phyloP scores from a whole-genome alignment of 1,140 invertebrate species.

The Acromyrmex charruanus region DNA sequence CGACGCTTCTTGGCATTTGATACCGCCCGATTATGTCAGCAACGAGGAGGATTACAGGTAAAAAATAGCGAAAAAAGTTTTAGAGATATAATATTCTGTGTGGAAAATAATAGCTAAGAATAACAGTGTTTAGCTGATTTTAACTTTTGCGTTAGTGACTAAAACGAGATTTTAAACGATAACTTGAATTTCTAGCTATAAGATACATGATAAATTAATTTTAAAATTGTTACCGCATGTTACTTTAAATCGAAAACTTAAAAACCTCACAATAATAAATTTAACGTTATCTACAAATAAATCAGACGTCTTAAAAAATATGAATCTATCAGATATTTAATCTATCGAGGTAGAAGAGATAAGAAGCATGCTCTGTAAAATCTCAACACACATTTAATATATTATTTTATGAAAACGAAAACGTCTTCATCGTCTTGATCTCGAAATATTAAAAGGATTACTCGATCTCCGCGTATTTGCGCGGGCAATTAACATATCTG shows the following conservation, averaged over 20 bases:
- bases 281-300: conserved; percentile 22
- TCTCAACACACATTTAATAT: not conserved
- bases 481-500: conserved; percentile 66
- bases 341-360: not conserved
- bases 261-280: not conserved
- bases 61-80: not conserved
- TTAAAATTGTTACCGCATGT: not conserved
- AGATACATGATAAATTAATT: not conserved
- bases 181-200: not conserved
- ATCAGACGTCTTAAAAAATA: not conserved
- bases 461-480: not conserved
- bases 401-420: not conserved
- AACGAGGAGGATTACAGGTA: conserved; percentile 88
- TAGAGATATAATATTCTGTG: not conserved
- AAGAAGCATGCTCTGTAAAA: not conserved
- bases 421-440: not conserved
- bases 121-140: not conserved
- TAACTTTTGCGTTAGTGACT: not conserved
- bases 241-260: not conserved
- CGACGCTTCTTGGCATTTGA: conserved; percentile 90
- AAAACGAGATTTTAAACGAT: not conserved
- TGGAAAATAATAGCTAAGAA: not conserved
- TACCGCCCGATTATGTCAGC: conserved; percentile 90
- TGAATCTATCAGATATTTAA: not conserved
- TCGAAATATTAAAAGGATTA: conserved; percentile 18